These are phyloP conservation scores for Spea hammondii DNA, from an alignment of 2,797 vertebrate species.

Conservation along the genomic window DNA sequence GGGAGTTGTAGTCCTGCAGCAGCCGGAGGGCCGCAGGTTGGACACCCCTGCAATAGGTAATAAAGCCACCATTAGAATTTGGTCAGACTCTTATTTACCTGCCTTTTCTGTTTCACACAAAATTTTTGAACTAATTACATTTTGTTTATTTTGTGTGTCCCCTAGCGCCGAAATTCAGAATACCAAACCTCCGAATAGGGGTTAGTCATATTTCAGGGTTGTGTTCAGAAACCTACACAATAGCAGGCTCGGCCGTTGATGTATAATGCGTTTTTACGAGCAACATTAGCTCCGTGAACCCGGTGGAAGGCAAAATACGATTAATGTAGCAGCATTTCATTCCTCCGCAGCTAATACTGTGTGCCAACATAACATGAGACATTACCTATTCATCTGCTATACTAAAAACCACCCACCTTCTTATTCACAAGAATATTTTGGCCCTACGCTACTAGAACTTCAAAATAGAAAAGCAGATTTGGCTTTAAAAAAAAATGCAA, in stretches of 20 bases:
- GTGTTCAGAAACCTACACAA: slow-evolving; percentile 19
- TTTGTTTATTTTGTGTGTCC: background rate
- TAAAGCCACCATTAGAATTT: no score
- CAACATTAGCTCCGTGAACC: slow-evolving; percentile 29
- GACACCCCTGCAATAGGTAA: no score
- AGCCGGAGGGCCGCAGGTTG: no score
- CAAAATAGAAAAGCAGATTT: no score
- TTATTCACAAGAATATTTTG: background rate
- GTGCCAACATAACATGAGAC: slow-evolving; percentile 15
- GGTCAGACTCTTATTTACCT: no score
- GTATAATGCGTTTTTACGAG: slow-evolving; percentile 6
- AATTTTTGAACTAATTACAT: no score
- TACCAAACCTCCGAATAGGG: background rate
- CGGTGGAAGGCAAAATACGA: slow-evolving; percentile 24
- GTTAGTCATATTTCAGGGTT: background rate
- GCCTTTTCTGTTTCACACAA: no score
- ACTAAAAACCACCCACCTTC: background rate
- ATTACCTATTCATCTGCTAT: background rate
- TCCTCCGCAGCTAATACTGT: slow-evolving; percentile 8
- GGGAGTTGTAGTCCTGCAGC: no score
- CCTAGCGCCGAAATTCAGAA: no score
- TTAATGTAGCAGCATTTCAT: slow-evolving; percentile 15
- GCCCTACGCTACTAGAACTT: no score
- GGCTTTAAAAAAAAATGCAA: no score
- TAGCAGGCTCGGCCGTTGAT: slow-evolving; percentile 23